Evolutionary conservation across 2,797 vertebrate species (phyloP), one percentile per base, ranked within the genome.

Genomic region (Hipposideros larvatus): DNA sequence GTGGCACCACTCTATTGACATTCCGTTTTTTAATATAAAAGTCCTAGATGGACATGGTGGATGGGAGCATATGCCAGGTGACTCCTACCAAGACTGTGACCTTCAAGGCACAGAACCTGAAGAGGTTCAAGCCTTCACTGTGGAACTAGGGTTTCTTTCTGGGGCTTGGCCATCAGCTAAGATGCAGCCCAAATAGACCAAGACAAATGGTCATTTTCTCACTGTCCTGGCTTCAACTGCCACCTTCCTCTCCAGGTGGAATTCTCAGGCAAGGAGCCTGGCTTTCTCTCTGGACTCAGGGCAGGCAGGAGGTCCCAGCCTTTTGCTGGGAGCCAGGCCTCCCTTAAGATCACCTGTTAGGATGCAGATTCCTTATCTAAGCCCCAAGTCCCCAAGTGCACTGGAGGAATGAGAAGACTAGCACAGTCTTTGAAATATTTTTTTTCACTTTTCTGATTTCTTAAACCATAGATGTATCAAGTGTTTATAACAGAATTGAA

Each of bases 31-130:
- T 28, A 68, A 41, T 7, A 7, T 10, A 6, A 5, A 70, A 71
- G 63, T 75, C 22, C 75, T 46, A 22, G 10, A 34, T 53, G 21
- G 11, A 26, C 5, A 53, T 9, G 41, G 2, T 31, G 18, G 18
- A 4, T 8, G 14, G 34, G 13, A 46, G 22, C n/a, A 24, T 7
- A 19, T 9, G 4, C 7, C 41, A 28, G 4, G 0, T 11, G 7
- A 59, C 57, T 24, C n/a, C 15, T 34, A 16, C 22, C 21, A 43
- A 9, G 34, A 26, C 28, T 46, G 21, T 41, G 21, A 28, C 37
- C 4, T 51, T 51, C 26, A 31, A 31, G 26, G 28, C 93, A 43
- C 26, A 19, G 51, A 2, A 19, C 21, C 59, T 61, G 26, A 41
- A 71, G 41, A 16, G 2, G 21, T 26, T 83, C 53, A 70, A 9